Evolutionary conservation across 2,797 vertebrate species (phyloP).

Genomic region (Vespertilio murinus): DNA sequence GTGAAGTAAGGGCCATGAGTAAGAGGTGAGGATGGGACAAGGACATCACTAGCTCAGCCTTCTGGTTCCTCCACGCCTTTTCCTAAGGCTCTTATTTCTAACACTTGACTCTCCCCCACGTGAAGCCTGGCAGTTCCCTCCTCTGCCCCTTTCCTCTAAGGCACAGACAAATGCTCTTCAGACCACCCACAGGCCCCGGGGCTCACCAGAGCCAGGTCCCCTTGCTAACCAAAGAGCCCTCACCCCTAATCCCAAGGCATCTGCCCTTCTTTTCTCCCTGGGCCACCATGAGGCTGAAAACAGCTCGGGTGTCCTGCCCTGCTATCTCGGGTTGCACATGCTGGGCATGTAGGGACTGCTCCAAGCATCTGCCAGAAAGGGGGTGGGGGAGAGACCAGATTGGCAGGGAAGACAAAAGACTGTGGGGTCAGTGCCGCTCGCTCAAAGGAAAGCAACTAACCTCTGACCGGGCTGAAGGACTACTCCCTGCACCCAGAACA

Average conservation of each 20-base stretch:
- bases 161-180: neutral
- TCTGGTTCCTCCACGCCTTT: neutral
- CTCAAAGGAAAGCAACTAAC: neutral
- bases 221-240: constrained; percentile 25
- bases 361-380: constrained; percentile 60
- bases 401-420: constrained; percentile 52
- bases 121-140: neutral
- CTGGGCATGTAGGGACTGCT: constrained; percentile 76
- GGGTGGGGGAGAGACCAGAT: constrained; percentile 30
- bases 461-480: neutral
- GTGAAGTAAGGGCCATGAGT: neutral
- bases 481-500: neutral
- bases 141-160: constrained; percentile 20
- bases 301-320: constrained; percentile 66
- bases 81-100: neutral
- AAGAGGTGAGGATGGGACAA: constrained; percentile 28
- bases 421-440: constrained; percentile 2
- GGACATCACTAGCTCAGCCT: neutral
- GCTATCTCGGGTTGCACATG: constrained; percentile 74
- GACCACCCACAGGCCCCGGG: neutral
- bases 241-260: constrained; percentile 42
- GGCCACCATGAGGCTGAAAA: neutral
- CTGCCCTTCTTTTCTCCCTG: constrained; percentile 62
- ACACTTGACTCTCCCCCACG: neutral
- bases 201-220: neutral